A percentile compares a stretch with the other conserved stretches of the same genome.
Conservation (phyloP, 2,888 invertebrate genomes). For the Antheraea assamensis region DNA sequence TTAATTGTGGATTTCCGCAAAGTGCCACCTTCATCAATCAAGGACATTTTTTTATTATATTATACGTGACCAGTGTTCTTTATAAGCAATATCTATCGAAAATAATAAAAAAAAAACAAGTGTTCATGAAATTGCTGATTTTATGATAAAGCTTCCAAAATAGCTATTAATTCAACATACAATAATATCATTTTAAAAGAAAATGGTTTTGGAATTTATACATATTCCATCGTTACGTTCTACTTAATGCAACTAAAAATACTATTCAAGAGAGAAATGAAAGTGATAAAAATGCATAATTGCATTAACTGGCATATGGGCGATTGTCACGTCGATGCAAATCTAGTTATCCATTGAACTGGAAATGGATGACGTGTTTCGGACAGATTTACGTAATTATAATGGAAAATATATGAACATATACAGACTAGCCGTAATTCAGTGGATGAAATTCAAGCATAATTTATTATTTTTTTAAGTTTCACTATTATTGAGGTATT, state of each 20-base stretch:
- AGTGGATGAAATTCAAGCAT: too few species aligned
- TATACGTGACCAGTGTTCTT: too few species aligned
- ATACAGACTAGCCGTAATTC: too few species aligned
- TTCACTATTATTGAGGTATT: too few species aligned
- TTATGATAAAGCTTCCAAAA: neutral
- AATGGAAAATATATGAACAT: neutral
- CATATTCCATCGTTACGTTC: neutral
- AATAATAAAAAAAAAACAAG: too few species aligned
- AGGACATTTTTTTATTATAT: too few species aligned
- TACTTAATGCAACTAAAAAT: neutral
- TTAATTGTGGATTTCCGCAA: too few species aligned
- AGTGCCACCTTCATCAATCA: too few species aligned
- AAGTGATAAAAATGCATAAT: neutral
- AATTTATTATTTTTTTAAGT: too few species aligned
- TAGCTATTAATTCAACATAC: neutral
- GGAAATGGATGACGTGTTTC: neutral
- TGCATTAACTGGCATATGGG: neutral
- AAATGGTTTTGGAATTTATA: neutral
- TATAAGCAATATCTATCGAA: too few species aligned
- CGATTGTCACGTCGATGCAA: neutral
- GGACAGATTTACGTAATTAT: neutral
- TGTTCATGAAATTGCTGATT: too few species aligned
- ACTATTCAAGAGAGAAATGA: neutral
- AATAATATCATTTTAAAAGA: neutral
- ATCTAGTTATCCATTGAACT: conserved; percentile 7